Base-by-base conservation (phyloP, 2,113 vertebrate species). In the Amblyopsis rosae region DNA sequence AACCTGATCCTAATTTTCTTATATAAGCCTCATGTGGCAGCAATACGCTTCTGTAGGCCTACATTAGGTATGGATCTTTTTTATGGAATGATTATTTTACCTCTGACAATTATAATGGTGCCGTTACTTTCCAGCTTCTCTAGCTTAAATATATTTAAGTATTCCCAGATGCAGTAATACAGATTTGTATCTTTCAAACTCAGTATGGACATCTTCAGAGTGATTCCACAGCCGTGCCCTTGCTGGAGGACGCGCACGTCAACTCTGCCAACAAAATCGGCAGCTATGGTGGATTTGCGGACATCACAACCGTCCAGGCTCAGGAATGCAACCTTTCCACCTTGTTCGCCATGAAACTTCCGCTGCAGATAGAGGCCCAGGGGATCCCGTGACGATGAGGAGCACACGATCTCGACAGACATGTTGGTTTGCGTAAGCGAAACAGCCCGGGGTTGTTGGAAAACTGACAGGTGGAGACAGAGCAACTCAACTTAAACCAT, bases 151-250 rank as follows among this genome's bases (percentile, higher is more conserved):
- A 0, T 0, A 0, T n/a, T 5, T 0, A 46, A 16, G 16, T 48
- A n/a, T 0, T 0, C n/a, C 88, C 86, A 91, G 1, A 0, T 47
- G 64, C 90, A 92, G 77, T 69, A 83, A 45, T 90, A 92, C 46
- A 81, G 11, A 64, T 90, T 69, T 0, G 85, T 87, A 79, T 92
- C 90, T 0, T 69, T 11, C 41, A 49, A 2, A 1, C 5, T 8
- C 51, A 90, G 73, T 67, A 26, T 57, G 68, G 80, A 85, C 41
- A 91, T 59, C 12, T 12, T 55, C n/a, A 89, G 2, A 3, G 59
- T 82, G 62, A 91, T 61, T 0, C 55, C 12, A 9, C 4, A 19
- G 10, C 68, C 45, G 1, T 6, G 1, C 0, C 0, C 1, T 0
- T 1, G 0, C 54, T 17, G 7, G 3, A 6, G 15, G 1, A 45